Percentiles rank a stretch among this genome's conserved stretches.
Conservation (phyloP, 2,888 invertebrate genomes). For the Cephus pulcher region DNA sequence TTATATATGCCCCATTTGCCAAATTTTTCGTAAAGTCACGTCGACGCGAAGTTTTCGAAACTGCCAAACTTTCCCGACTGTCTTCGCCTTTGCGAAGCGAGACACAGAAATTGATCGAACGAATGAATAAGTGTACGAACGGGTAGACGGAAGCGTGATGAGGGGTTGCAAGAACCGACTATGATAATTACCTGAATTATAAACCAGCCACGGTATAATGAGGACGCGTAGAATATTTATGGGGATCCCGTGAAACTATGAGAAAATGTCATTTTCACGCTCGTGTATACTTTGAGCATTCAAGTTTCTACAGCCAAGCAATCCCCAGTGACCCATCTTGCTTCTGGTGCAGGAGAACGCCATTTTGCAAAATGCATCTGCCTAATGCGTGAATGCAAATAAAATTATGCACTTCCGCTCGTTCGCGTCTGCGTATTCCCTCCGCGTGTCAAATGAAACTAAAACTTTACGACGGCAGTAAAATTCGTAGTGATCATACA, state of each 20-base stretch:
- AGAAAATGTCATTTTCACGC: not conserved
- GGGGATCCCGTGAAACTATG: not conserved
- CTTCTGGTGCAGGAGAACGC: not conserved
- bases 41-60: not conserved
- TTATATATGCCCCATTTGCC: constrained; percentile 22
- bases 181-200: not conserved
- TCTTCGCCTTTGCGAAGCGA: not conserved
- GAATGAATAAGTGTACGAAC: not conserved
- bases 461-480: not conserved
- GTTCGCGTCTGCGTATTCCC: not conserved
- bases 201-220: not conserved
- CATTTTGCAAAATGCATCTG: not conserved
- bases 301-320: not conserved
- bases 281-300: not conserved
- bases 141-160: not conserved
- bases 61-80: not conserved
- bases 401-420: not conserved
- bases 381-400: not conserved
- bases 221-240: not conserved
- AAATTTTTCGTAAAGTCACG: constrained; percentile 1
- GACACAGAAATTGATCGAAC: not conserved
- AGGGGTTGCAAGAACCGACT: not conserved
- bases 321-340: not conserved
- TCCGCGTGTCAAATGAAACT: not conserved
- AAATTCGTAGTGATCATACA: not conserved